Evolutionary conservation across 2,797 vertebrate species (phyloP), one percentile per base, ranked within the genome.

Genomic region (Borostomias antarcticus): DNA sequence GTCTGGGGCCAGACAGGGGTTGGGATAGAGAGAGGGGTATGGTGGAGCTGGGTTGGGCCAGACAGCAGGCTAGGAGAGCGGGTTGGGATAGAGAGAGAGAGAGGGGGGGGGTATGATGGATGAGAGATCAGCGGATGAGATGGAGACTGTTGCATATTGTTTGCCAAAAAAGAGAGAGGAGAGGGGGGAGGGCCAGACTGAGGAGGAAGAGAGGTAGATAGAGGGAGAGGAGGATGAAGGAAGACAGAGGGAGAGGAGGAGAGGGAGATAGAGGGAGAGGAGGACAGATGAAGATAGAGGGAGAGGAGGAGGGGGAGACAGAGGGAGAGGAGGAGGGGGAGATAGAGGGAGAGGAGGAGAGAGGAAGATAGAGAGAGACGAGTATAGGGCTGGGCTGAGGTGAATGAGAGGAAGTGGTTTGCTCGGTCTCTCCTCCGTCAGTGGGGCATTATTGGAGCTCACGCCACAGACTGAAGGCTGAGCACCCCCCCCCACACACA

Each of bases 321-420:
- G 15, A 25, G 64, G 17, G 25, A 53, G 62, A 58, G 37, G 45
- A 50, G 19, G 26, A 15, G 10, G 9, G 33, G 3, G 33, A 40
- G 32, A 25, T 1, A 40, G 57, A 11, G 23, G 28, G 40, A 6
- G 25, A 45, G 58, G n/a, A 13, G n/a, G 21, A 4, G 33, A 29
- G 29, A 52, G 43, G 54, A 3, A n/a, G 33, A 74, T 54, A 50
- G 54, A 59, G 35, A 5, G 2, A 54, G 50, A 60, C 63, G 68
- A 68, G 79, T 74, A 75, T 59, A 67, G 4, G 51, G 2, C 17
- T 53, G 37, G 62, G 45, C 64, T n/a, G 28, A 11, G 28, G 26
- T 5, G 54, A 58, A 30, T 56, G 29, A 13, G 47, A 4, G 21
- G 19, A n/a, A 40, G 21, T 23, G 19, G 40, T 45, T 23, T 11